A percentile compares a stretch with the other conserved stretches of the same genome.
Conservation (phyloP, 1,140 invertebrate genomes). For the Lepidurus apus region DNA sequence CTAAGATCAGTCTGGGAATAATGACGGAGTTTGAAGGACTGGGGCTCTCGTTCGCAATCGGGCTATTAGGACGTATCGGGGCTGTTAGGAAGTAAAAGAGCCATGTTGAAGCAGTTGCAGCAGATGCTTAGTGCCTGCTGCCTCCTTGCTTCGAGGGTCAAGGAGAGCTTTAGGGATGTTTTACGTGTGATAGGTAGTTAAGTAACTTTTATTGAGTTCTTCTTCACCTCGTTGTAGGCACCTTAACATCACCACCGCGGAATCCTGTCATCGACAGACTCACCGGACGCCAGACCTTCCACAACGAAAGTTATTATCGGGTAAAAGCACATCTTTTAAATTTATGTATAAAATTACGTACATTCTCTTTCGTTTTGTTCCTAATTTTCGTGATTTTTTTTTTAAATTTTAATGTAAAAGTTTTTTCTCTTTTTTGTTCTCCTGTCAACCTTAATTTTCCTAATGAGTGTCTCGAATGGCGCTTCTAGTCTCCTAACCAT, state of each 20-base stretch:
- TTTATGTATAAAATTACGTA: no score
- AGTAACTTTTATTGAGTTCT: not conserved
- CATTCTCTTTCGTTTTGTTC: no score
- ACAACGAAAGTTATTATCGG: conserved; percentile 79
- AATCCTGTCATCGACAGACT: conserved; percentile 79
- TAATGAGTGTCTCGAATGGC: not conserved
- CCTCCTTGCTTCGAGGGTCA: not conserved
- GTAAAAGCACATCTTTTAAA: conserved; percentile 38
- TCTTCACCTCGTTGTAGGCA: not conserved
- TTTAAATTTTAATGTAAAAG: no score
- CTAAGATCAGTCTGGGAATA: not conserved
- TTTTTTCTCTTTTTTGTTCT: no score
- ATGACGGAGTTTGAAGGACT: no score
- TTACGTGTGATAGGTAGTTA: not conserved
- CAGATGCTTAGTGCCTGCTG: not conserved
- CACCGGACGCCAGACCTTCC: conserved; percentile 59
- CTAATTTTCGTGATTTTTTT: no score
- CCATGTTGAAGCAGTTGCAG: not conserved
- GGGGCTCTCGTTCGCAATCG: not conserved
- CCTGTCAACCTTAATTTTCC: no score
- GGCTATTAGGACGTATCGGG: no score
- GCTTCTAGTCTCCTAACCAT: not conserved
- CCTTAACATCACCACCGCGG: conserved; percentile 34
- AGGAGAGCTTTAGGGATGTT: not conserved
- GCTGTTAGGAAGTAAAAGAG: not conserved